Percentiles rank a stretch among this genome's conserved stretches.
Evolutionary conservation across 1,140 invertebrate species (phyloP).

Genomic region (Whitmania pigra): DNA sequence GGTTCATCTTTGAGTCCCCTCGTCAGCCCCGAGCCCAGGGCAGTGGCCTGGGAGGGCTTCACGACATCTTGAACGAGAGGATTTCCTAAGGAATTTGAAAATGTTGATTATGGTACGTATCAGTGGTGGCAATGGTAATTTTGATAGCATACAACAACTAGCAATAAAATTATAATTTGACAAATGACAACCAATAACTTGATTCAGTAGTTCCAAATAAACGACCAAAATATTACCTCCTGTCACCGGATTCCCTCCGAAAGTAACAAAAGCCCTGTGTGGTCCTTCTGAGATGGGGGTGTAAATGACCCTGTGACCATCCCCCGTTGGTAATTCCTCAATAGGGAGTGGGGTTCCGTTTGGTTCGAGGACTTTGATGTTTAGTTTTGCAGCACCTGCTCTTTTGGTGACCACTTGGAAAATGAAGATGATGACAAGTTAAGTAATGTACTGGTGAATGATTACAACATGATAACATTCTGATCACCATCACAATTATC

Average conservation of each 20-base stretch:
- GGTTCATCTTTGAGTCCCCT: conserved; percentile 37
- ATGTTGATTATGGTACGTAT: too few relatives aligned
- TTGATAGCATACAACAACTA: too few relatives aligned
- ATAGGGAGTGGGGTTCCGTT: conserved; percentile 69
- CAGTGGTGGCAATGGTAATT: too few relatives aligned
- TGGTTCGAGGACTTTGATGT: conserved; percentile 74
- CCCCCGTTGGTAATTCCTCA: conserved; percentile 55
- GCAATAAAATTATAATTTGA: too few relatives aligned
- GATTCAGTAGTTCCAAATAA: too few relatives aligned
- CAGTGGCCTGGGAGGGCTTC: conserved; percentile 35
- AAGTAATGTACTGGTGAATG: too few relatives aligned
- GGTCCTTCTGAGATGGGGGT: conserved; percentile 71
- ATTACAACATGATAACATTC: neutral
- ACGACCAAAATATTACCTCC: conserved; percentile 30
- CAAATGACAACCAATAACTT: too few relatives aligned
- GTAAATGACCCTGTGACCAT: conserved; percentile 60
- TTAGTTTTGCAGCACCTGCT: conserved; percentile 75
- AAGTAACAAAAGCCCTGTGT: conserved; percentile 73
- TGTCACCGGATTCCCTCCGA: conserved; percentile 59
- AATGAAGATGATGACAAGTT: neutral
- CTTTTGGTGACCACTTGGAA: conserved; percentile 63
- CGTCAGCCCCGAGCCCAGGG: conserved; percentile 37
- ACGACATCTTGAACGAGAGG: conserved; percentile 27
- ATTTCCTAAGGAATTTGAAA: conserved; percentile 25
- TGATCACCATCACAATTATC: neutral